These are phyloP conservation scores for Pteromalus puparum DNA, from an alignment of 1,140 invertebrate genomes.

Conservation along the genomic window DNA sequence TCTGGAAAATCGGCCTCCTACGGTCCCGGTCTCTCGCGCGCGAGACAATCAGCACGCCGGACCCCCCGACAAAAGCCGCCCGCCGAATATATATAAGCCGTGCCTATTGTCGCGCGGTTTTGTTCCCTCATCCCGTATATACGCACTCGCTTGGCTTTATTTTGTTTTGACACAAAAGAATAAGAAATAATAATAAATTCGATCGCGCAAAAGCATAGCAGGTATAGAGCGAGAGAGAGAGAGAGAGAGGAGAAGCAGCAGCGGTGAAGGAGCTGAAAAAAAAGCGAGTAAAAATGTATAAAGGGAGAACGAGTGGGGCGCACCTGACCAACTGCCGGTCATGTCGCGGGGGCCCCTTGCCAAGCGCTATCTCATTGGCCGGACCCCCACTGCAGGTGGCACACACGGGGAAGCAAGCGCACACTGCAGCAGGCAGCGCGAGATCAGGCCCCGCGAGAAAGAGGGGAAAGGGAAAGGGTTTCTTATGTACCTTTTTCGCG, in stretches of 20 bases:
- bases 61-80: conserved; percentile 21
- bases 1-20: conserved; percentile 27
- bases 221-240: neutral
- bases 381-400: conserved; percentile 50
- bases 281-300: neutral
- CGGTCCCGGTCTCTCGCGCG: too few relatives aligned
- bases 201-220: neutral
- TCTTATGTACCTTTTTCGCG: conserved; percentile 41
- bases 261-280: neutral
- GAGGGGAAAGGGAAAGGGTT: conserved; percentile 43
- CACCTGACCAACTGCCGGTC: conserved; percentile 2
- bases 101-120: neutral
- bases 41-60: conserved; percentile 9
- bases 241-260: too few relatives aligned
- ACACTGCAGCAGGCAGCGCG: too few relatives aligned
- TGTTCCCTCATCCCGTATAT: neutral
- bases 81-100: neutral
- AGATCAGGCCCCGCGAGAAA: neutral
- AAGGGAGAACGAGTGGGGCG: conserved; percentile 15
- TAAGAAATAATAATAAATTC: conserved; percentile 2
- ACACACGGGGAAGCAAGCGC: neutral
- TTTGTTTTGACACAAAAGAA: conserved; percentile 1
- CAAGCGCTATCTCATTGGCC: conserved; percentile 46
- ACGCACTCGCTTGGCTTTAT: neutral
- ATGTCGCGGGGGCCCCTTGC: conserved; percentile 18